These are phyloP conservation scores for Micronycteris hirsuta DNA, from an alignment of 2,113 vertebrate genomes.

Conservation along the genomic window DNA sequence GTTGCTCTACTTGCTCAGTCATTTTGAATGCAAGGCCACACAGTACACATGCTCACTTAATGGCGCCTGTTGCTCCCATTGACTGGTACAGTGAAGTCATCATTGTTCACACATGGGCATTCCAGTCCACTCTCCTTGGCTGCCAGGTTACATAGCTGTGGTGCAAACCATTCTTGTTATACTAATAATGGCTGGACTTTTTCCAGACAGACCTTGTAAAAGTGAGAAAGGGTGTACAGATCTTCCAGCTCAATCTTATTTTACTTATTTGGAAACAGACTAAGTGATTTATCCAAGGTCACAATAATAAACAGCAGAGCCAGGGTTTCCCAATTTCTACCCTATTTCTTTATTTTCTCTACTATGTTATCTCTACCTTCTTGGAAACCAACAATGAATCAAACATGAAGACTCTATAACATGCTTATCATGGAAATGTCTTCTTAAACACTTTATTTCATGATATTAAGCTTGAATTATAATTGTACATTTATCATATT, in stretches of 20 bases:
- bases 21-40: no score
- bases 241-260: neutral
- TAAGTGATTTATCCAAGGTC: neutral
- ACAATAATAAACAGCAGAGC: neutral
- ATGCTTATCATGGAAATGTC: slow-evolving; percentile 70
- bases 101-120: no score
- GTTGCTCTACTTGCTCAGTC: no score
- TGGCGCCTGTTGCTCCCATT: no score
- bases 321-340: neutral
- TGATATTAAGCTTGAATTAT: slow-evolving; percentile 67
- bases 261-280: neutral
- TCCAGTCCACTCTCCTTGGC: no score
- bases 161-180: no score
- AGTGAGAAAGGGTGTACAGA: neutral
- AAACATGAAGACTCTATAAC: slow-evolving; percentile 38
- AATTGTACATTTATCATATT: slow-evolving; percentile 75
- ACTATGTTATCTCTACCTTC: neutral
- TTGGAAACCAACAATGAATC: slow-evolving; percentile 63
- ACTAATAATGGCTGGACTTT: no score
- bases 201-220: neutral
- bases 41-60: no score
- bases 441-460: slow-evolving; percentile 68
- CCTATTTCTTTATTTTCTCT: neutral
- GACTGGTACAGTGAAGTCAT: no score
- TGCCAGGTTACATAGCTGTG: no score